Conservation (phyloP, 2,888 invertebrate species). For the Callimorpha dominula region DNA sequence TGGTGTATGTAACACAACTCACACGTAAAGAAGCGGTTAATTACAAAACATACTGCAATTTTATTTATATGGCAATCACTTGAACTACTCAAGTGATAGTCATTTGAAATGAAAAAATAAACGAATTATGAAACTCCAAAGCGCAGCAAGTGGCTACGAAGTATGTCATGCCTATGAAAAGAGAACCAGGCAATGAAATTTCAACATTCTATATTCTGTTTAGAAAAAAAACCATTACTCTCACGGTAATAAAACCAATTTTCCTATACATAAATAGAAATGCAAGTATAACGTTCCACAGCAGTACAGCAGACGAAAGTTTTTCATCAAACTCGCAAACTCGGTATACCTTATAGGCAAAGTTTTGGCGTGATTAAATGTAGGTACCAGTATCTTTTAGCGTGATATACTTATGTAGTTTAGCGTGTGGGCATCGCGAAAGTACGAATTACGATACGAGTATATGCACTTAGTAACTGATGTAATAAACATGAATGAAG, state of each 20-base stretch:
- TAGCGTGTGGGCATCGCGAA: not conserved
- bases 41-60: no score
- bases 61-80: no score
- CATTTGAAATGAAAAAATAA: no score
- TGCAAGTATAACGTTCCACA: conserved; percentile 8
- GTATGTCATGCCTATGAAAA: not conserved
- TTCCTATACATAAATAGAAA: conserved; percentile 3
- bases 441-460: conserved; percentile 9
- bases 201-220: not conserved
- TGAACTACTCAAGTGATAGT: no score
- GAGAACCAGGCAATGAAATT: not conserved
- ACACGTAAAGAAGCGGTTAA: no score
- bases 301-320: conserved; percentile 49
- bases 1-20: no score
- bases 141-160: no score
- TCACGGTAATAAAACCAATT: not conserved
- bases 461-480: conserved; percentile 2
- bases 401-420: conserved; percentile 9
- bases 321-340: conserved; percentile 55
- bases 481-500: not conserved
- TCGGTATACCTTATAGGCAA: conserved; percentile 40
- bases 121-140: no score
- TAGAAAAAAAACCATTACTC: not conserved
- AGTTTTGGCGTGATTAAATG: conserved; percentile 56
- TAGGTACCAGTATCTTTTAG: conserved; percentile 36